phyloP scores from a whole-genome alignment of 2,113 vertebrate genomes.

The Tachysurus fulvidraco region DNA sequence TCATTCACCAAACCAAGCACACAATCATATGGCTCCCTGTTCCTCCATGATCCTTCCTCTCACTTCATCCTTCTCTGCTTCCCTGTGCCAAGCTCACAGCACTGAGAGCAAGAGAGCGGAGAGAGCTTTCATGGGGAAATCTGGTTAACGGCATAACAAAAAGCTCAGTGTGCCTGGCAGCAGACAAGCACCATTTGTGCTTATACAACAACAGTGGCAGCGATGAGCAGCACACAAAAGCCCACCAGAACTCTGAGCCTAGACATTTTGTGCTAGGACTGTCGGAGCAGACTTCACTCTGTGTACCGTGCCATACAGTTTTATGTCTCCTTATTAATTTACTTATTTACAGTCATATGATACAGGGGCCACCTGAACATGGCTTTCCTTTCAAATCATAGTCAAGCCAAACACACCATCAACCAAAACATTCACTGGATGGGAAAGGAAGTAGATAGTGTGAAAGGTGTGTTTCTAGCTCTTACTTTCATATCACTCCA shows the following conservation, averaged over 20 bases:
- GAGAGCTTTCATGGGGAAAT: slow-evolving; percentile 56
- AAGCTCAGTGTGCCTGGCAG: slow-evolving; percentile 61
- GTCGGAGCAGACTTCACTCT: not conserved
- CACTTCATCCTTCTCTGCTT: slow-evolving; percentile 33
- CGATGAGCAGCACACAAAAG: slow-evolving; percentile 38
- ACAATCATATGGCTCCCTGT: slow-evolving; percentile 27
- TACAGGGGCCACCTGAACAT: not conserved
- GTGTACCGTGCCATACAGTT: slow-evolving; percentile 1
- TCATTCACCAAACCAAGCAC: not conserved
- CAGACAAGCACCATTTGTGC: slow-evolving; percentile 67
- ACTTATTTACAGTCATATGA: not conserved
- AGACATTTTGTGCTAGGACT: slow-evolving; percentile 1
- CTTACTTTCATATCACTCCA: not conserved
- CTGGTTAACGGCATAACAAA: slow-evolving; percentile 60
- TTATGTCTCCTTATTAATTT: too few species aligned
- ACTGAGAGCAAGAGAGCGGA: slow-evolving; percentile 23
- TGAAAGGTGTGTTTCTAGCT: not conserved
- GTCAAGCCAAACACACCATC: too few species aligned
- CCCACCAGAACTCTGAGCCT: not conserved
- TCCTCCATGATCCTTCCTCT: slow-evolving; percentile 22
- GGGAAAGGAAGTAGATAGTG: not conserved
- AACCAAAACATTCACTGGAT: not conserved
- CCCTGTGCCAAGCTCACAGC: slow-evolving; percentile 42
- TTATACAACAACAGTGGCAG: slow-evolving; percentile 66
- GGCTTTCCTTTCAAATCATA: too few species aligned